These are phyloP conservation scores for Phrynosoma blainvillii DNA, from an alignment of 2,113 vertebrate genomes.

Conservation along the genomic window DNA sequence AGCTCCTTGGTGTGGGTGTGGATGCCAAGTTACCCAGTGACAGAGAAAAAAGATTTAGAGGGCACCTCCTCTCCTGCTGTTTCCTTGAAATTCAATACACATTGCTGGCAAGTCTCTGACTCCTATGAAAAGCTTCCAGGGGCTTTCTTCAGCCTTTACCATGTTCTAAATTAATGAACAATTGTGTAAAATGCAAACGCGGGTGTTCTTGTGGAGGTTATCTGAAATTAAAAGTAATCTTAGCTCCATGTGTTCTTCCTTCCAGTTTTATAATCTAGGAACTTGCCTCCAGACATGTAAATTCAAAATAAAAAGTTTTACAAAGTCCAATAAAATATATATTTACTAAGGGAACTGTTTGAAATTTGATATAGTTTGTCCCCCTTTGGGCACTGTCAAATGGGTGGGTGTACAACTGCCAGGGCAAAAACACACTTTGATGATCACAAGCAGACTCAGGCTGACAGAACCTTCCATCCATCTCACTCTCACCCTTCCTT, in stretches of 20 bases:
- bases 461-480: conserved; percentile 33
- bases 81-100: background rate
- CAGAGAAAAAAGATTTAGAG: background rate
- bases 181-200: background rate
- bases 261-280: background rate
- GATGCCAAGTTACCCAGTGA: background rate
- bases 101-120: too few relatives aligned
- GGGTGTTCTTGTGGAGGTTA: background rate
- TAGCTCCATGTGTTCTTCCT: background rate
- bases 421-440: conserved; percentile 40
- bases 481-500: conserved; percentile 23
- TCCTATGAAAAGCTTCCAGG: background rate
- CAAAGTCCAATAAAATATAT: conserved; percentile 4
- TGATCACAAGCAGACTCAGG: conserved; percentile 38
- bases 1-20: background rate
- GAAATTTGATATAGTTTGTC: background rate
- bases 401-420: conserved; percentile 13
- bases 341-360: conserved; percentile 5
- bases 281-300: background rate
- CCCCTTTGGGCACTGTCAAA: conserved; percentile 12
- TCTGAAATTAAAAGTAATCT: background rate
- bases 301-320: background rate
- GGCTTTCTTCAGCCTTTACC: background rate
- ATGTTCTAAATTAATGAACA: background rate
- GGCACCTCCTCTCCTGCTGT: background rate